phyloP scores from a whole-genome alignment of 2,797 vertebrate species.

The Muscicapa comitata region DNA sequence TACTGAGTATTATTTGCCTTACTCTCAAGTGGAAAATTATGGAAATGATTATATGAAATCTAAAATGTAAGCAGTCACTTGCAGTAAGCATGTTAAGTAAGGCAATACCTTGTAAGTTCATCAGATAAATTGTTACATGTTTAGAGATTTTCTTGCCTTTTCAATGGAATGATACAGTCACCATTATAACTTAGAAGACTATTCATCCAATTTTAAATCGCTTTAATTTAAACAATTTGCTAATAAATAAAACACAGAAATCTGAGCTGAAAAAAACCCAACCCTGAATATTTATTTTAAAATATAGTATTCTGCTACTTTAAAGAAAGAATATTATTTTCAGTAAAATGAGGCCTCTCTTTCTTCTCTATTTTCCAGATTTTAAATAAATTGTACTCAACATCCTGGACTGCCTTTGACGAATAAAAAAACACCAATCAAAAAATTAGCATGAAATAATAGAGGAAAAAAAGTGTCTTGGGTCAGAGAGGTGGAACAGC shows the following conservation, averaged over 20 bases:
- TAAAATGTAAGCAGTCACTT: not conserved
- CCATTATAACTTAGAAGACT: not conserved
- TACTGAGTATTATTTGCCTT: constrained; percentile 30
- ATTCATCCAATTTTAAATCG: not conserved
- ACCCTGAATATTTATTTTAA: not conserved
- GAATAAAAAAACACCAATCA: not conserved
- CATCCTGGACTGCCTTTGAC: not conserved
- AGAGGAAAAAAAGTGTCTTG: not conserved
- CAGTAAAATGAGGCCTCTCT: not conserved
- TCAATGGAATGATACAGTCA: not conserved
- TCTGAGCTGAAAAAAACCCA: not conserved
- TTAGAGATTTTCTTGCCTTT: not conserved
- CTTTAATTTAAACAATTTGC: not conserved
- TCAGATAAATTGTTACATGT: not conserved
- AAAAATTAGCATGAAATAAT: not conserved
- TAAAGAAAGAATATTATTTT: constrained; percentile 20
- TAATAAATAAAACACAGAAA: not conserved
- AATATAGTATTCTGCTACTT: not conserved
- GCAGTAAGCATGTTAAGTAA: not conserved
- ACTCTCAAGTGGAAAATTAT: constrained; percentile 25
- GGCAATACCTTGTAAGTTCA: not conserved
- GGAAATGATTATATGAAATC: not conserved
- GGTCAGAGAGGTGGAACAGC: not conserved
- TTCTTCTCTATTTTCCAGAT: not conserved
- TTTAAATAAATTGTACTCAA: not conserved